Evolutionary conservation across 2,113 vertebrate genomes (phyloP).

Genomic region (Oreamnos americanus): DNA sequence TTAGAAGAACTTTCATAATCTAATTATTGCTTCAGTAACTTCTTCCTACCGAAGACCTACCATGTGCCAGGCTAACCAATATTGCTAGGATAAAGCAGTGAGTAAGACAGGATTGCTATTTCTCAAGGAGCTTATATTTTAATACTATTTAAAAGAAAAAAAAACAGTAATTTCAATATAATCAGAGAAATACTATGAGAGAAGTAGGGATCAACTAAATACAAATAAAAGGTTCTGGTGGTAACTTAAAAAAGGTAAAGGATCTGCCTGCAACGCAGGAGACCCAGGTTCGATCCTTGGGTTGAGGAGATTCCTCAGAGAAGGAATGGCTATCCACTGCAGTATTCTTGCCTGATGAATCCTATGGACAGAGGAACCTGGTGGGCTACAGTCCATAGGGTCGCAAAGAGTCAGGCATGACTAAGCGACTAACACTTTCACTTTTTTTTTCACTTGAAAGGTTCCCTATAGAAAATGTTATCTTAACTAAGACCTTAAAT

Average conservation of each 20-base stretch:
- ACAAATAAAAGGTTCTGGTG: neutral
- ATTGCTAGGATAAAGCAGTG: neutral
- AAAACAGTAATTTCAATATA: neutral
- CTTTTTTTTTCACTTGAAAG: neutral
- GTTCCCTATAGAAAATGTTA: neutral
- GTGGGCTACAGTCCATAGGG: neutral
- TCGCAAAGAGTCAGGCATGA: neutral
- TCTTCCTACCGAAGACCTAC: neutral
- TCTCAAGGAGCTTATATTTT: slow-evolving; percentile 19
- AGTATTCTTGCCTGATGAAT: neutral
- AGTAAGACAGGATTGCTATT: neutral
- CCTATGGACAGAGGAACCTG: neutral
- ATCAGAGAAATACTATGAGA: neutral
- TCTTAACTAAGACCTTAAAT: neutral
- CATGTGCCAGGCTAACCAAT: neutral
- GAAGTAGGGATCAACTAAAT: neutral
- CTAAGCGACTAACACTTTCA: neutral
- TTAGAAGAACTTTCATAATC: neutral
- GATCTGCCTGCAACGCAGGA: neutral
- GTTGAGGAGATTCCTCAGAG: neutral
- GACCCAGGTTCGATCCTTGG: neutral
- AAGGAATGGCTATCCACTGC: neutral
- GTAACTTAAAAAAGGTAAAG: neutral
- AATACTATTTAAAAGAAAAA: neutral
- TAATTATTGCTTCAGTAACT: neutral